These are phyloP conservation scores for Drosophila setifemur DNA, from an alignment of 1,140 invertebrate genomes.

Conservation along the genomic window DNA sequence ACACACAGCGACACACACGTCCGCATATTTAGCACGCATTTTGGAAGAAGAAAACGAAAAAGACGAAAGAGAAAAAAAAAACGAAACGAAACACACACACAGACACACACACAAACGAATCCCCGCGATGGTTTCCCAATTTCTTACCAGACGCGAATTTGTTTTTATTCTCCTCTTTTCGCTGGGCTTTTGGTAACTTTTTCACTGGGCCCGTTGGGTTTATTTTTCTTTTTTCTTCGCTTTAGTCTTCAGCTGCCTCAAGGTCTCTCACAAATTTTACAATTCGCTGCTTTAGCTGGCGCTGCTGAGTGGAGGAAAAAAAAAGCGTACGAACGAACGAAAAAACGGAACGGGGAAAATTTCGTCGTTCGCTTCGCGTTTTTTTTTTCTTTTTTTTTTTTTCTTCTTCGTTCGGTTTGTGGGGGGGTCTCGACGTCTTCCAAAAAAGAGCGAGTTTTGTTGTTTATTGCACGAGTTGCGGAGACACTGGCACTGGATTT, in stretches of 20 bases:
- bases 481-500: slow-evolving; percentile 35
- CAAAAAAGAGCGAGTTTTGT: too few species aligned
- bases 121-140: background rate
- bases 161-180: too few species aligned
- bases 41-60: slow-evolving; percentile 8
- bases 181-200: too few species aligned
- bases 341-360: slow-evolving; percentile 59
- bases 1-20: slow-evolving; percentile 17
- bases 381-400: too few species aligned
- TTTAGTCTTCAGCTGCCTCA: slow-evolving; percentile 30
- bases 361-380: slow-evolving; percentile 36
- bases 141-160: too few species aligned
- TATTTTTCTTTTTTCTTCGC: too few species aligned
- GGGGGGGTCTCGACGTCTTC: too few species aligned
- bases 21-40: slow-evolving; percentile 57
- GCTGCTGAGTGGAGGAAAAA: slow-evolving; percentile 48
- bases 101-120: too few species aligned
- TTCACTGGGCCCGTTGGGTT: too few species aligned
- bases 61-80: slow-evolving; percentile 28
- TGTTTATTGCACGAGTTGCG: slow-evolving; percentile 24
- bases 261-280: slow-evolving; percentile 74
- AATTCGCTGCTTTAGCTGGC: slow-evolving; percentile 46
- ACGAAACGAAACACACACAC: slow-evolving; percentile 19
- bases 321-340: slow-evolving; percentile 13
- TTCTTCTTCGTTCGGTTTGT: too few species aligned